Evolutionary conservation across 1,140 invertebrate genomes (phyloP).

Genomic region (Ylistrum balloti): DNA sequence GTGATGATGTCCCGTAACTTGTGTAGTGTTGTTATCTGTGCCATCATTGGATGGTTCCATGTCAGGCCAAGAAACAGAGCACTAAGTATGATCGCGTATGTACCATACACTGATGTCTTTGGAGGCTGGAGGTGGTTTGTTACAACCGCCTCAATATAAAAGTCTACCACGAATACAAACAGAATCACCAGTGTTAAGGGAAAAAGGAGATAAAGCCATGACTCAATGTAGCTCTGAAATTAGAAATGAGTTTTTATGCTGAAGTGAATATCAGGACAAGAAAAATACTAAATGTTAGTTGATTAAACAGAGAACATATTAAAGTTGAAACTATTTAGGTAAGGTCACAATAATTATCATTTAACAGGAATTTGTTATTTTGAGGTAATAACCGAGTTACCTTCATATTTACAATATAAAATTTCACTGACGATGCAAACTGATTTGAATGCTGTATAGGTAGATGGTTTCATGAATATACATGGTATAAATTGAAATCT

Average conservation of each 20-base stretch:
- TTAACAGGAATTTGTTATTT: too few relatives aligned
- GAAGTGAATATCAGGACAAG: not conserved
- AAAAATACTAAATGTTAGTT: not conserved
- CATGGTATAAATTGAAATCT: too few relatives aligned
- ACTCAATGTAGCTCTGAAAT: conserved; percentile 76
- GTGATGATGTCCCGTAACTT: conserved; percentile 79
- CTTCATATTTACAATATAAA: too few relatives aligned
- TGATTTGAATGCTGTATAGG: too few relatives aligned
- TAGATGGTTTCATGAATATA: too few relatives aligned
- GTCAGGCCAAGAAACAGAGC: conserved; percentile 78
- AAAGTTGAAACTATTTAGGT: not conserved
- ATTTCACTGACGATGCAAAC: too few relatives aligned
- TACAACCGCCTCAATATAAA: conserved; percentile 83
- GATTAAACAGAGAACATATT: not conserved
- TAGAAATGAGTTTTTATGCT: not conserved
- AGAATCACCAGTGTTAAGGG: conserved; percentile 81
- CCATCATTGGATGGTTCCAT: conserved; percentile 80
- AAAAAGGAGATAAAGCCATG: conserved; percentile 80
- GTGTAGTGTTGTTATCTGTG: conserved; percentile 76
- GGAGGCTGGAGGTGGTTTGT: conserved; percentile 77
- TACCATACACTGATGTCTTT: conserved; percentile 73
- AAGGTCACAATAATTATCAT: not conserved
- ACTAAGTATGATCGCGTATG: conserved; percentile 76
- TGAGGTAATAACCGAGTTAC: too few relatives aligned
- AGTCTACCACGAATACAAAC: conserved; percentile 83